Conservation (phyloP, 2,113 vertebrate genomes). For the Tapirus terrestris region DNA sequence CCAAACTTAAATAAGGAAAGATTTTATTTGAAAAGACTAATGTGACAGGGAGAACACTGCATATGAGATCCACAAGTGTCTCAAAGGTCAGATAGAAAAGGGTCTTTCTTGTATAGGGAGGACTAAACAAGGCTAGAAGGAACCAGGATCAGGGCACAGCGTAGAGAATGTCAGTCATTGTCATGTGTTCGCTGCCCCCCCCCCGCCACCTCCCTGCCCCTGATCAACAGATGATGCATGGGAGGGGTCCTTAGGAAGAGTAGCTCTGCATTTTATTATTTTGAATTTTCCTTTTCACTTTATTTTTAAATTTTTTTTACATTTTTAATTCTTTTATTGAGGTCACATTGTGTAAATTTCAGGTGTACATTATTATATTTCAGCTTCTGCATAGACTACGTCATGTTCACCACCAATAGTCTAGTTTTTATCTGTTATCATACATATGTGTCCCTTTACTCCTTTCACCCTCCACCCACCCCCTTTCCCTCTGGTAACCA, state of each 20-base stretch:
- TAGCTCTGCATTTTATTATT: background rate
- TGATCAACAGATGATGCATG: background rate
- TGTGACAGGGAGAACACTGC: background rate
- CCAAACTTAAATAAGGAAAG: background rate
- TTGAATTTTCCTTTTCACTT: no score
- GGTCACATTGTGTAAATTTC: no score
- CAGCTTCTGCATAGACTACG: no score
- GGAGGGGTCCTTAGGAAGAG: background rate
- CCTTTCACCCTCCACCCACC: no score
- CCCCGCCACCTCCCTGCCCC: background rate
- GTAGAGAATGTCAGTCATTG: background rate
- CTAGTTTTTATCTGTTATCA: no score
- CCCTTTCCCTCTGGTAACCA: no score
- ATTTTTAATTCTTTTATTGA: no score
- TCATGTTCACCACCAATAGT: no score
- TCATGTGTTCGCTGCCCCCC: no score
- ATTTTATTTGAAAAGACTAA: background rate
- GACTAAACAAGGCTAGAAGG: background rate
- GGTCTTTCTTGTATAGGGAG: background rate
- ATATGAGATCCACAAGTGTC: background rate
- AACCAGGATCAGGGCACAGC: background rate
- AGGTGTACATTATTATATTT: no score
- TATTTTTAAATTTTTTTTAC: no score
- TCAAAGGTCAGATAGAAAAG: background rate
- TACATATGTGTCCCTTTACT: no score